Evolutionary conservation across 2,797 vertebrate genomes (phyloP).

Genomic region (Acipenser oxyrinchus): DNA sequence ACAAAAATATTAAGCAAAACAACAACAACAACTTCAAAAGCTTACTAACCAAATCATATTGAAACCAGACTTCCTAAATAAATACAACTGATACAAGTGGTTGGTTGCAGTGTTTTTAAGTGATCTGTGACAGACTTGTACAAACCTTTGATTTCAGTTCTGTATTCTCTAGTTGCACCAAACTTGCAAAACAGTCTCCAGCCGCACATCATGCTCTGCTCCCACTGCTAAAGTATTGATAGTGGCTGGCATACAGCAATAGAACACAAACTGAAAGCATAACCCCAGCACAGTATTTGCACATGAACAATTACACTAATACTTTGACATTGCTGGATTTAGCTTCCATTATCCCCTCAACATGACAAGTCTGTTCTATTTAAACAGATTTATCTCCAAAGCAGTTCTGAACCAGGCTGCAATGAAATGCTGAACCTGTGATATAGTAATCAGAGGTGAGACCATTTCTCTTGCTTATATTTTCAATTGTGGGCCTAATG

Average conservation of each 20-base stretch:
- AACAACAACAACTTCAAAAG: constrained; percentile 57
- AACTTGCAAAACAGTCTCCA: constrained; percentile 29
- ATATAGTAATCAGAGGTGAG: neutral
- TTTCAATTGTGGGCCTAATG: too few relatives aligned
- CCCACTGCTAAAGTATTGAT: constrained; percentile 29
- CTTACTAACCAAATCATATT: constrained; percentile 54
- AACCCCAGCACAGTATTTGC: constrained; percentile 34
- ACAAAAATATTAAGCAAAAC: constrained; percentile 52
- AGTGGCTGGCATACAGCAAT: constrained; percentile 27
- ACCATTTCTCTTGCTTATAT: neutral
- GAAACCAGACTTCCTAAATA: constrained; percentile 54
- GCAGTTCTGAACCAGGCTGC: constrained; percentile 27
- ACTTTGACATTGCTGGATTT: constrained; percentile 40
- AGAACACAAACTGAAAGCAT: constrained; percentile 27
- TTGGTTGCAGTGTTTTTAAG: constrained; percentile 55
- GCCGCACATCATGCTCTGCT: constrained; percentile 24
- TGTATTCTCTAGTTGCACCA: constrained; percentile 25
- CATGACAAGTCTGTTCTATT: constrained; percentile 49
- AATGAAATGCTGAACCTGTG: constrained; percentile 2
- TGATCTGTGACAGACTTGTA: constrained; percentile 42
- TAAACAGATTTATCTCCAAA: constrained; percentile 51
- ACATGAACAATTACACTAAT: constrained; percentile 39
- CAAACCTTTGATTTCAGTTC: constrained; percentile 1
- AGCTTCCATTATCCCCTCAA: constrained; percentile 44
- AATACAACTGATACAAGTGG: constrained; percentile 68